A percentile compares a stretch with the other conserved stretches of the same genome.
Conservation (phyloP, 2,797 vertebrate genomes). For the Tympanoctomys barrerae region DNA sequence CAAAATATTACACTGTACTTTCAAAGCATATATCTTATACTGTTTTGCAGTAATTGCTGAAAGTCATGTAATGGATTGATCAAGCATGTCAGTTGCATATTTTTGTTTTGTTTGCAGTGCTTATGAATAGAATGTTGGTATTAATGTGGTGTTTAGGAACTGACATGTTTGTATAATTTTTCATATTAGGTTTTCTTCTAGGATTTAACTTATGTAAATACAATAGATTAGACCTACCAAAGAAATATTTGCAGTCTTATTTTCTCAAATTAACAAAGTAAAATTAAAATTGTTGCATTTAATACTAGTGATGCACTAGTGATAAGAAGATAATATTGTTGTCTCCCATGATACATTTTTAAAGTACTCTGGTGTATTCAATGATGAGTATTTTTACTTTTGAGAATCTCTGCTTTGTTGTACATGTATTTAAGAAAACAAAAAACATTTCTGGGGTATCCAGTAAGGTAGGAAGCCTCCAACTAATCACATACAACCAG, state of each 20-base stretch:
- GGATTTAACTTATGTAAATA: background rate
- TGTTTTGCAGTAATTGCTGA: conserved; percentile 31
- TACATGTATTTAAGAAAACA: conserved; percentile 17
- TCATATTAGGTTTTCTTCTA: conserved; percentile 42
- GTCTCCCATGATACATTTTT: background rate
- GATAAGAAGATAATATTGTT: background rate
- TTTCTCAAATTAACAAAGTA: background rate
- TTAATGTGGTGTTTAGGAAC: background rate
- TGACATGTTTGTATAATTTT: background rate
- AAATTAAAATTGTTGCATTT: conserved; percentile 34
- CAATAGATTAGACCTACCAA: background rate
- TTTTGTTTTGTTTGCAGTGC: background rate
- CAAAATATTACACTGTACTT: background rate
- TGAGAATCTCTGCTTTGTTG: conserved; percentile 43
- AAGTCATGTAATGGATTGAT: conserved; percentile 29
- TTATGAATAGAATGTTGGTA: conserved; percentile 15
- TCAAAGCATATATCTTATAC: background rate
- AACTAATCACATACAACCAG: background rate
- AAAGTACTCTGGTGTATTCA: background rate
- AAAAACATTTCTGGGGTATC: background rate
- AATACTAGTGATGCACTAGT: background rate
- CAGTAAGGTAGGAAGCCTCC: background rate
- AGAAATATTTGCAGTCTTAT: background rate
- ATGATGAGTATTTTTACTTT: conserved; percentile 14
- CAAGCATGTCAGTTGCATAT: background rate